phyloP scores from a whole-genome alignment of 2,888 invertebrate genomes.

The Stramonita haemastoma region DNA sequence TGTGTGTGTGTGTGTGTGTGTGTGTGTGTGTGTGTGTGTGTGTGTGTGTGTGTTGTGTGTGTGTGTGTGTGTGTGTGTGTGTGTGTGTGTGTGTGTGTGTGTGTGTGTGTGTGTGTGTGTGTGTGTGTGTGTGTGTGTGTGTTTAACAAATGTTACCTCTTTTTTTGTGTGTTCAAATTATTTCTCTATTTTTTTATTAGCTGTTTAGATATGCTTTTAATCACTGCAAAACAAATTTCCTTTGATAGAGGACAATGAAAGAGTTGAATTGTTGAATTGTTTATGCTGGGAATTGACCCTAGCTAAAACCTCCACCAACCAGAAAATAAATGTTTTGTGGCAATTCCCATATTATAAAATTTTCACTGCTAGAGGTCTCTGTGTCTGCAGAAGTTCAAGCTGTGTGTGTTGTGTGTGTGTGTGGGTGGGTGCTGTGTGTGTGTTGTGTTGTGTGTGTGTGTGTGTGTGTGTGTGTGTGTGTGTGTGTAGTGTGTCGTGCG shows the following conservation, averaged over 20 bases:
- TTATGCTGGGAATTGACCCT: too few species aligned
- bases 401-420: not conserved
- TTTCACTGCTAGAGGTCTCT: not conserved
- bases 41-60: not conserved
- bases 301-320: too few species aligned
- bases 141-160: too few species aligned
- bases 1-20: constrained; percentile 2
- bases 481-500: too few species aligned
- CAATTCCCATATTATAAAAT: too few species aligned
- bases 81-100: constrained; percentile 1
- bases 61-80: not conserved
- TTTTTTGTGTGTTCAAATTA: too few species aligned
- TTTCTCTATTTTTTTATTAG: too few species aligned
- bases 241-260: too few species aligned
- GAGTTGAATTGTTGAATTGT: too few species aligned
- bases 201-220: too few species aligned
- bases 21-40: not conserved
- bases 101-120: constrained; percentile 6
- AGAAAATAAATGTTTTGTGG: too few species aligned
- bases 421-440: not conserved
- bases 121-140: not conserved
- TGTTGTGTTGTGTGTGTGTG: not conserved
- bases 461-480: not conserved
- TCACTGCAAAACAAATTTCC: too few species aligned
- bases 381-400: not conserved